phyloP scores from a whole-genome alignment of 1,140 invertebrate genomes.

The Copidosoma floridanum region DNA sequence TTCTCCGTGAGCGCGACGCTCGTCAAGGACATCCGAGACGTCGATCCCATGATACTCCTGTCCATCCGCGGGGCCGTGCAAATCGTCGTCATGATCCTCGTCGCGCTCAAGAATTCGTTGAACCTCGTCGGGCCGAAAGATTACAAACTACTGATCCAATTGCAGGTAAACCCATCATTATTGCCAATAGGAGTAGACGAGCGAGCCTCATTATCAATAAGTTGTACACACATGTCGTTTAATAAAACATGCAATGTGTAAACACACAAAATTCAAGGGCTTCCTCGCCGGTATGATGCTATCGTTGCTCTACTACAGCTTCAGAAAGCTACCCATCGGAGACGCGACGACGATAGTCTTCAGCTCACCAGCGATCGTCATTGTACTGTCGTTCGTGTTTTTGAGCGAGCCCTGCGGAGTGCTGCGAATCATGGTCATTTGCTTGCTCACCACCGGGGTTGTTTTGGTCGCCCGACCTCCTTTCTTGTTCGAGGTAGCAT shows the following conservation, averaged over 20 bases:
- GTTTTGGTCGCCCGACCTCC: constrained; percentile 58
- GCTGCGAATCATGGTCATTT: constrained; percentile 56
- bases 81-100: constrained; percentile 48
- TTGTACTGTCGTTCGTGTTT: constrained; percentile 58
- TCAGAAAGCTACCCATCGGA: constrained; percentile 58
- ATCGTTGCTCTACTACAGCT: constrained; percentile 57
- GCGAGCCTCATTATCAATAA: no score
- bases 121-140: constrained; percentile 52
- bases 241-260: no score
- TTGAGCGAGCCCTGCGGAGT: constrained; percentile 61
- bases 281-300: constrained; percentile 57
- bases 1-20: constrained; percentile 57
- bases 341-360: constrained; percentile 64
- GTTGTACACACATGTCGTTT: no score
- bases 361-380: constrained; percentile 61
- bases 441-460: constrained; percentile 56
- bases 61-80: constrained; percentile 52
- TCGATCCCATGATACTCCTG: constrained; percentile 57
- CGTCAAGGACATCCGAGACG: constrained; percentile 53
- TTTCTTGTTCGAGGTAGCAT: constrained; percentile 57
- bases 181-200: no score
- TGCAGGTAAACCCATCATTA: constrained; percentile 57
- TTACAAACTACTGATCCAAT: constrained; percentile 49
- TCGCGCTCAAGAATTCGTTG: constrained; percentile 41
- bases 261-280: no score